Evolutionary conservation across 2,113 vertebrate genomes (phyloP), one percentile per base, ranked within the genome.

Genomic region (Scomber scombrus): DNA sequence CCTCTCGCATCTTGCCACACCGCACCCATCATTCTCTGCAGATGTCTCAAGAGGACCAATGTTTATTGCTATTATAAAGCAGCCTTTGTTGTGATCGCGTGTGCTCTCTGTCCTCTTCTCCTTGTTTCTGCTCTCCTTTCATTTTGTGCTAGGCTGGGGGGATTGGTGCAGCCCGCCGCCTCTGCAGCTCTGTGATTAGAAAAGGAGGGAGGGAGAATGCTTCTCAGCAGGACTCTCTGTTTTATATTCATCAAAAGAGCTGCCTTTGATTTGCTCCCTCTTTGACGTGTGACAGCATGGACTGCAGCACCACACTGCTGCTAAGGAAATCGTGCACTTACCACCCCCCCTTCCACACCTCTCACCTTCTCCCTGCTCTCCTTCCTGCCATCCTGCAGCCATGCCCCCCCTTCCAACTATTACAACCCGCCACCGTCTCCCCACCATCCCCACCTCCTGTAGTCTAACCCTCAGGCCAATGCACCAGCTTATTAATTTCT

Each of bases 161-260:
- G 82, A 80, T 86, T 90, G 93, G 85, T 84, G 92, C 88, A 91
- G 87, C 87, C 87, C 64, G 87, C 85, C 75, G 85, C 84, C 89
- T 93, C 93, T 91, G 93, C 88, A 68, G 91, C 91, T 93, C 88
- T 92, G 90, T 96, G 95, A 95, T 96, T 95, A 95, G 94, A 93
- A 90, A 90, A 75, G 89, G 87, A 87, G 90, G 88, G 91, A 91
- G 93, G 83, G 89, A 92, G 94, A 94, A 94, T 93, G 92, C 91
- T 93, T 94, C 94, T 94, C 95, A 95, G 94, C 94, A 93, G 92
- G 93, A 92, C 91, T 92, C 90, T 93, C 93, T 94, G 94, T 95
- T 96, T 95, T 95, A 95, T 96, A 95, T 96, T 95, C 95, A 95
- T 96, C 95, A 95, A 94, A 96, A 95, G 95, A 92, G 92, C 93